Evolutionary conservation across 2,888 invertebrate species (phyloP).

Genomic region (Gasteruption jaculator): DNA sequence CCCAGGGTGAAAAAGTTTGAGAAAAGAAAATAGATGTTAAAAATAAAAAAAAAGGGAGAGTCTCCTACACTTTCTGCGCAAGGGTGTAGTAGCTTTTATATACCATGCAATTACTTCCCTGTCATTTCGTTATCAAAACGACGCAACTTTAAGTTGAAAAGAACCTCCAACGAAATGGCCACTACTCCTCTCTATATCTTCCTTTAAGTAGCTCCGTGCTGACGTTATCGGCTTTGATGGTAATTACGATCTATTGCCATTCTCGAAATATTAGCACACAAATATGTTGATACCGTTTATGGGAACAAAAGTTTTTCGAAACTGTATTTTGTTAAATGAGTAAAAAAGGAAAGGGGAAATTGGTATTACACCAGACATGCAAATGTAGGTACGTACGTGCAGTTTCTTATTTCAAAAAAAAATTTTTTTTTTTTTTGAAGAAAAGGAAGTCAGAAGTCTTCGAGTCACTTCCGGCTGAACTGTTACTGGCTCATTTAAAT

Average conservation of each 20-base stretch:
- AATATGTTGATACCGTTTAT: background rate
- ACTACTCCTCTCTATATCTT: conserved; percentile 26
- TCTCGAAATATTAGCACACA: conserved; percentile 7
- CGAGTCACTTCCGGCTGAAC: no score
- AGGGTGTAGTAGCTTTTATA: no score
- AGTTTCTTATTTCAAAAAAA: no score
- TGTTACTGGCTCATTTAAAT: no score
- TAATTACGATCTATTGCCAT: conserved; percentile 29
- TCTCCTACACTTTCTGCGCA: conserved; percentile 5
- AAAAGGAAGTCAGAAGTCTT: no score
- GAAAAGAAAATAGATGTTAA: background rate
- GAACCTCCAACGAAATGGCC: conserved; percentile 19
- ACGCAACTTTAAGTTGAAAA: conserved; percentile 23
- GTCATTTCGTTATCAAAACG: conserved; percentile 34
- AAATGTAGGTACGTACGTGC: no score
- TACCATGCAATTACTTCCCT: conserved; percentile 30
- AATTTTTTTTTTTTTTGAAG: no score
- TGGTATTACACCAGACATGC: no score
- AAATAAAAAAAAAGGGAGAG: conserved; percentile 7
- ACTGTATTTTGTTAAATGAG: no score
- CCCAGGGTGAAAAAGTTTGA: conserved; percentile 3
- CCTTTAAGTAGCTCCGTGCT: conserved; percentile 24
- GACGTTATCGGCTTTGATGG: conserved; percentile 25
- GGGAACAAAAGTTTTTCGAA: background rate
- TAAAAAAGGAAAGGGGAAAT: no score